A percentile compares a stretch with the other conserved stretches of the same genome.
Evolutionary conservation across 1,140 invertebrate species (phyloP).

Genomic region (Drosophila tristis): DNA sequence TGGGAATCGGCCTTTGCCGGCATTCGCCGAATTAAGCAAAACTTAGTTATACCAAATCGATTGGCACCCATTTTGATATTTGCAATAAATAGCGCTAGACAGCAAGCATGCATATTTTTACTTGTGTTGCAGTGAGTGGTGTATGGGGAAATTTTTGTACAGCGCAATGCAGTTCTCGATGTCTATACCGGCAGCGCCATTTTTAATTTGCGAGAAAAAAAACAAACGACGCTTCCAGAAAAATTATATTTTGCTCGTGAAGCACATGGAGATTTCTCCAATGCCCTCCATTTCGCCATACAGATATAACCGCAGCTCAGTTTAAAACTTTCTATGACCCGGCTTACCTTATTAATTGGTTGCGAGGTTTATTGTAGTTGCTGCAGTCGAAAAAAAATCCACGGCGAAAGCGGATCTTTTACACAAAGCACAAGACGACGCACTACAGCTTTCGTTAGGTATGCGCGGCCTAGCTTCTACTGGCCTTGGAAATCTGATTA

Average conservation of each 20-base stretch:
- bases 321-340: neutral
- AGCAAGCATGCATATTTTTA: no score
- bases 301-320: neutral
- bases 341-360: slow-evolving; percentile 49
- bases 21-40: neutral
- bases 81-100: no score
- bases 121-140: no score
- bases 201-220: slow-evolving; percentile 67
- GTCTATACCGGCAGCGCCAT: slow-evolving; percentile 70
- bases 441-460: slow-evolving; percentile 32
- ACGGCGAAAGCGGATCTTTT: slow-evolving; percentile 32
- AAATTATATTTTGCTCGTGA: neutral
- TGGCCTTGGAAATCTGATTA: neutral
- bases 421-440: slow-evolving; percentile 46
- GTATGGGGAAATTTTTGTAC: neutral
- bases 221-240: slow-evolving; percentile 7
- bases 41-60: no score
- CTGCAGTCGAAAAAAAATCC: slow-evolving; percentile 24
- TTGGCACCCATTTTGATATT: no score
- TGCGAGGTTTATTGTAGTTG: slow-evolving; percentile 19
- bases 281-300: neutral
- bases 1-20: slow-evolving; percentile 30
- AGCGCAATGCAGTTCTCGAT: slow-evolving; percentile 18
- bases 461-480: slow-evolving; percentile 5
- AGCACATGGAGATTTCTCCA: neutral